Evolutionary conservation across 2,113 vertebrate species (phyloP), one percentile per base, ranked within the genome.

Genomic region (Ornithorhynchus anatinus): DNA sequence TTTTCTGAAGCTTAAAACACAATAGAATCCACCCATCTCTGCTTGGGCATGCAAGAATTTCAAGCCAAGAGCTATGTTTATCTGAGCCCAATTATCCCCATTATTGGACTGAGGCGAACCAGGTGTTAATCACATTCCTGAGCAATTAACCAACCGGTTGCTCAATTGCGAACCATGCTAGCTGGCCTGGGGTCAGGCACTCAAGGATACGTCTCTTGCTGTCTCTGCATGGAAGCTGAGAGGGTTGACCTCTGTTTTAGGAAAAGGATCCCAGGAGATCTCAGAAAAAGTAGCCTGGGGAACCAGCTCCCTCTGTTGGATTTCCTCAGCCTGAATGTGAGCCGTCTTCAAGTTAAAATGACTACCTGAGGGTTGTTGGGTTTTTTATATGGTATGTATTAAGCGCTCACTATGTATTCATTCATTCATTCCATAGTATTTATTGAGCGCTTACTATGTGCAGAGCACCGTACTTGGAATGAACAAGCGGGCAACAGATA

Each of bases 291-390:
- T 69, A 69, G 52, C 39, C 45, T 72, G n/a, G 71, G 75, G 29
- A 25, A 35, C 5, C 47, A 44, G 38, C 25, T 52, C 85, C 82
- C 72, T 80, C 82, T 85, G 54, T 75, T 85, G 85, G 77, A n/a
- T n/a, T 69, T 4, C 5, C 10, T 16, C 15, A 43, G 32, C 1
- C 10, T 11, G 20, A 22, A 1, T 51, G n/a, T 25, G 45, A 45
- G 10, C 33, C 23, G 15, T 6, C 7, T 19, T 45, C 35, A 38
- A 5, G 15, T 20, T n/a, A n/a, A n/a, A n/a, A n/a, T n/a, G n/a
- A n/a, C n/a, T n/a, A n/a, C n/a, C n/a, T n/a, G n/a, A n/a, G n/a
- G n/a, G n/a, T n/a, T n/a, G n/a, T n/a, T n/a, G n/a, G n/a, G n/a
- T n/a, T n/a, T n/a, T n/a, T n/a, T n/a, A n/a, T n/a, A n/a, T n/a